These are phyloP conservation scores for Stichopus chloronotus DNA, from an alignment of 35 echinoderm and acorn worm species.

Conservation along the genomic window DNA sequence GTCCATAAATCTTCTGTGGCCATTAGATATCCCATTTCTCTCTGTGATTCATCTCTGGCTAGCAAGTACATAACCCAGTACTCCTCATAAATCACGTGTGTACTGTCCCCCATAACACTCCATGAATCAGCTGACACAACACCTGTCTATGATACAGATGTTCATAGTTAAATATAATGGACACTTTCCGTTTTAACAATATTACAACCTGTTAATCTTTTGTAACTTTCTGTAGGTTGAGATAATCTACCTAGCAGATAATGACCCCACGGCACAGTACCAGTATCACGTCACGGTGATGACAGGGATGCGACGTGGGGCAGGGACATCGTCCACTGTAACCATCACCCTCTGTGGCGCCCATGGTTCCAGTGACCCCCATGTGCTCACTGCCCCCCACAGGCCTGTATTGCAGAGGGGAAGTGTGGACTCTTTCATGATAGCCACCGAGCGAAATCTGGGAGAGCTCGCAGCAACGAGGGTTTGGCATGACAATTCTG, in stretches of 20 bases:
- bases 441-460: constrained; percentile 67
- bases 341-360: constrained; percentile 81
- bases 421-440: constrained; percentile 80
- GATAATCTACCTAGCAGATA: constrained; percentile 76
- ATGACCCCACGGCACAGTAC: constrained; percentile 70
- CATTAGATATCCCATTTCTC: too few relatives aligned
- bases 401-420: constrained; percentile 67
- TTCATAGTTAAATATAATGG: too few relatives aligned
- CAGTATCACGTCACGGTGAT: constrained; percentile 86
- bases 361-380: constrained; percentile 73
- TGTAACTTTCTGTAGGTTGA: constrained; percentile 50
- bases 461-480: constrained; percentile 70
- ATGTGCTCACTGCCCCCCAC: constrained; percentile 63
- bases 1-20: too few relatives aligned
- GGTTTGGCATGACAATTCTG: constrained; percentile 94
- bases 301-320: constrained; percentile 80
- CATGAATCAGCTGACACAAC: too few relatives aligned
- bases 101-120: too few relatives aligned
- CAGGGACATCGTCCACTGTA: constrained; percentile 83
- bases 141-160: too few relatives aligned
- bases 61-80: too few relatives aligned
- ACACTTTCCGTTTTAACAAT: too few relatives aligned
- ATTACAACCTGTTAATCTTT: too few relatives aligned
- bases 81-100: too few relatives aligned
- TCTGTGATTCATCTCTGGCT: too few relatives aligned